A percentile compares a stretch with the other conserved stretches of the same genome.
These are phyloP conservation scores for Melieria picta DNA, from an alignment of 2,888 invertebrate species.

Conservation along the genomic window DNA sequence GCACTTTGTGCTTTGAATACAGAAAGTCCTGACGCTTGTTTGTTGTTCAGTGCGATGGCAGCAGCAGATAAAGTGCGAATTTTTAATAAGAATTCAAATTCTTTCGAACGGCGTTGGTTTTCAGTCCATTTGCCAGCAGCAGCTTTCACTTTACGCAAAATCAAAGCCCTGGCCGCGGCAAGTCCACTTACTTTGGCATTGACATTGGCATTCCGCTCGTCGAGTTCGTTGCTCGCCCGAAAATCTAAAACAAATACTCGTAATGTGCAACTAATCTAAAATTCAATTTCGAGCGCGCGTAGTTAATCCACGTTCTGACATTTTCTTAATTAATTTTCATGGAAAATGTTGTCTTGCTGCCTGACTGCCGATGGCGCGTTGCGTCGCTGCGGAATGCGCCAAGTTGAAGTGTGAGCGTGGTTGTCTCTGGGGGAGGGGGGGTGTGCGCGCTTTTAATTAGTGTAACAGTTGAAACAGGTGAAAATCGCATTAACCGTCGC, in stretches of 20 bases:
- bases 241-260: conserved; percentile 14
- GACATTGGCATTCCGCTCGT: too few species aligned
- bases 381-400: neutral
- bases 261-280: conserved; percentile 25
- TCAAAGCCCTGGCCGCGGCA: too few species aligned
- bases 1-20: too few species aligned
- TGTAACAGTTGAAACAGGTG: neutral
- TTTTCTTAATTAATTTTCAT: conserved; percentile 32
- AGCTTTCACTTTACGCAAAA: too few species aligned
- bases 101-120: neutral
- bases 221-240: neutral
- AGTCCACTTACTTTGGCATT: too few species aligned
- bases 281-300: conserved; percentile 25
- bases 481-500: too few species aligned
- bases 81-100: conserved; percentile 21
- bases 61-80: neutral
- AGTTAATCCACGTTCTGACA: conserved; percentile 14
- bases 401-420: neutral
- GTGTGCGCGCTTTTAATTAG: neutral
- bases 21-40: too few species aligned
- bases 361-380: neutral
- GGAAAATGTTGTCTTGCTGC: neutral
- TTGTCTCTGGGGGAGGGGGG: neutral
- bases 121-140: neutral
- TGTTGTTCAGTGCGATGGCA: too few species aligned